Conservation (phyloP, 2,888 invertebrate genomes). For the Nomada fucata region DNA sequence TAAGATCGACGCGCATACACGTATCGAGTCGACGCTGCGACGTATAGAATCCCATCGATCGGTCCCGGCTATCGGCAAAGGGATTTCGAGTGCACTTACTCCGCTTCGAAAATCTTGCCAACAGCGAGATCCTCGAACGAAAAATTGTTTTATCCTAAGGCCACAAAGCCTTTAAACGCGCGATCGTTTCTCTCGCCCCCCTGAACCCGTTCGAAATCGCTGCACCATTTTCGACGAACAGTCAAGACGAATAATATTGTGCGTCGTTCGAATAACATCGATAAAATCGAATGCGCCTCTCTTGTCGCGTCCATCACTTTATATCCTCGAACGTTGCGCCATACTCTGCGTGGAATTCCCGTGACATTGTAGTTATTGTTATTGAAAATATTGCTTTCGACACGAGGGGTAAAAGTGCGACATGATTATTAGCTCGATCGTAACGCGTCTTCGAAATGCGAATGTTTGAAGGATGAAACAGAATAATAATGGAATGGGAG, state of each 20-base stretch:
- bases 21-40: constrained; percentile 22
- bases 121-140: constrained; percentile 15
- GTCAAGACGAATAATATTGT: constrained; percentile 27
- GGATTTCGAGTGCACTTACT: constrained; percentile 39
- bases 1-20: constrained; percentile 11
- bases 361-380: neutral
- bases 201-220: constrained; percentile 33
- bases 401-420: neutral
- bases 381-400: neutral
- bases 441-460: neutral
- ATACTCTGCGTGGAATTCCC: neutral
- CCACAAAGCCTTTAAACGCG: constrained; percentile 15
- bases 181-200: neutral
- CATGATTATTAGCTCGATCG: too few species aligned
- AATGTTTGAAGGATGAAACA: neutral
- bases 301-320: neutral
- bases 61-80: constrained; percentile 1
- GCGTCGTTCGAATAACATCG: constrained; percentile 17
- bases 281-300: neutral
- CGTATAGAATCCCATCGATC: constrained; percentile 39
- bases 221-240: constrained; percentile 18
- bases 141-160: constrained; percentile 46
- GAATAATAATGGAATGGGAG: neutral
- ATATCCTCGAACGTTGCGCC: neutral
- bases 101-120: constrained; percentile 28